Evolutionary conservation across 2,888 invertebrate genomes (phyloP).

Genomic region (Rhagonycha lutea): DNA sequence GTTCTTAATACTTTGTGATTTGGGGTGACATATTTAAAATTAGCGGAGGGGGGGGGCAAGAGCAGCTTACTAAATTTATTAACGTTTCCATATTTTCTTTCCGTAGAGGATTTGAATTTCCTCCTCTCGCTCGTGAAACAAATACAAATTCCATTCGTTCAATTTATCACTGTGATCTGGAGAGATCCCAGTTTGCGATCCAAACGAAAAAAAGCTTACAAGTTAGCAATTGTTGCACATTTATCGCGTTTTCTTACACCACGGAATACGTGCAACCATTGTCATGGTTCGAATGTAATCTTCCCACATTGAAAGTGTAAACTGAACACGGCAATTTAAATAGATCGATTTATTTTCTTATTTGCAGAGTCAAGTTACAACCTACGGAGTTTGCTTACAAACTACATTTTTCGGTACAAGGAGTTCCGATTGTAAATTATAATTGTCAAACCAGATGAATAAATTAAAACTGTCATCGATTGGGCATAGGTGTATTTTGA

Average conservation of each 20-base stretch:
- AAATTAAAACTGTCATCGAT: not conserved
- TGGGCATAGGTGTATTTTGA: not conserved
- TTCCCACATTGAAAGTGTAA: slow-evolving; percentile 42
- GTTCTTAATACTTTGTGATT: no score
- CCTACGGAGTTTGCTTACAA: not conserved
- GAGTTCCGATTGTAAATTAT: not conserved
- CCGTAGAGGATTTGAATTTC: no score
- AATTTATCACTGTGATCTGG: not conserved
- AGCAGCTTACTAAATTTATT: no score
- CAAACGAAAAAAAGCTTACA: not conserved
- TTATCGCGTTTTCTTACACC: not conserved
- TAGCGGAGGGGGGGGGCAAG: no score
- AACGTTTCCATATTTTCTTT: no score
- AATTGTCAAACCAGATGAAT: not conserved
- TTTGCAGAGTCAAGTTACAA: not conserved
- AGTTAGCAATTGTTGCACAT: not conserved
- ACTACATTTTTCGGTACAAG: not conserved
- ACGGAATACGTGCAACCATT: slow-evolving; percentile 10
- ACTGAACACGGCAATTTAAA: slow-evolving; percentile 38
- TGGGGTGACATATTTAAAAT: no score
- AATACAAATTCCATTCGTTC: not conserved
- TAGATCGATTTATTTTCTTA: slow-evolving; percentile 29
- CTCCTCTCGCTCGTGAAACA: not conserved
- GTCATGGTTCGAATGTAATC: slow-evolving; percentile 41
- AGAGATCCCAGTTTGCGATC: not conserved